Evolutionary conservation across 2,113 vertebrate species (phyloP).

Genomic region (Anhinga rufa): DNA sequence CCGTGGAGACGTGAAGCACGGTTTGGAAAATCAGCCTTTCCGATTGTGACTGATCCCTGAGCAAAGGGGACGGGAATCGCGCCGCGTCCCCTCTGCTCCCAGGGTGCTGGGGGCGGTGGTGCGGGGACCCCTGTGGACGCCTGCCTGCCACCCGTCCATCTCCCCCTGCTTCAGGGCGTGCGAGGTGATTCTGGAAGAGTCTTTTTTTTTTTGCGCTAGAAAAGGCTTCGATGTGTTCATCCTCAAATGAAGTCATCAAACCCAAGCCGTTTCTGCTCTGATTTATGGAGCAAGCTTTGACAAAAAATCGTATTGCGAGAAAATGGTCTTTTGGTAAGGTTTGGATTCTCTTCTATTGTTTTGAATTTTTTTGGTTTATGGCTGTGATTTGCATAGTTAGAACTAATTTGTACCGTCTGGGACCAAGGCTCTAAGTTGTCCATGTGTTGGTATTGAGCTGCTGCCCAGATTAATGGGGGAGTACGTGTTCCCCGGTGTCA

Average conservation of each 20-base stretch:
- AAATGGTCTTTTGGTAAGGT: conserved; percentile 2
- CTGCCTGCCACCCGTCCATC: fast-evolving
- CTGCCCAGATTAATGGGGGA: not conserved
- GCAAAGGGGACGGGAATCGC: not conserved
- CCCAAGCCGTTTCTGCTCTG: not conserved
- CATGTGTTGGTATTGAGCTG: not conserved
- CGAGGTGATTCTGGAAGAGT: not conserved
- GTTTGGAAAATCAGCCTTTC: not conserved
- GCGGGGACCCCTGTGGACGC: fast-evolving
- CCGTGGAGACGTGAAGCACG: fast-evolving
- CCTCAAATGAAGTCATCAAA: conserved; percentile 3
- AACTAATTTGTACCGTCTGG: conserved; percentile 23
- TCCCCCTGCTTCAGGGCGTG: not conserved
- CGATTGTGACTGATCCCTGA: not conserved
- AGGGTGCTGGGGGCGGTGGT: not conserved
- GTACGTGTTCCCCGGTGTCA: not conserved
- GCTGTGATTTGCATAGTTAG: not conserved
- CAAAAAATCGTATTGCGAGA: not conserved
- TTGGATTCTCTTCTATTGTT: conserved; percentile 33
- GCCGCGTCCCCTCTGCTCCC: fast-evolving
- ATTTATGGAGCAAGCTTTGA: not conserved
- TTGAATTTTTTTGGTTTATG: not conserved
- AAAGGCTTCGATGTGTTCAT: not conserved
- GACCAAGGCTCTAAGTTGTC: not conserved
- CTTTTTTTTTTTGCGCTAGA: not conserved